These are phyloP conservation scores for Carassius auratus DNA, from an alignment of 2,113 vertebrate genomes.

Conservation along the genomic window DNA sequence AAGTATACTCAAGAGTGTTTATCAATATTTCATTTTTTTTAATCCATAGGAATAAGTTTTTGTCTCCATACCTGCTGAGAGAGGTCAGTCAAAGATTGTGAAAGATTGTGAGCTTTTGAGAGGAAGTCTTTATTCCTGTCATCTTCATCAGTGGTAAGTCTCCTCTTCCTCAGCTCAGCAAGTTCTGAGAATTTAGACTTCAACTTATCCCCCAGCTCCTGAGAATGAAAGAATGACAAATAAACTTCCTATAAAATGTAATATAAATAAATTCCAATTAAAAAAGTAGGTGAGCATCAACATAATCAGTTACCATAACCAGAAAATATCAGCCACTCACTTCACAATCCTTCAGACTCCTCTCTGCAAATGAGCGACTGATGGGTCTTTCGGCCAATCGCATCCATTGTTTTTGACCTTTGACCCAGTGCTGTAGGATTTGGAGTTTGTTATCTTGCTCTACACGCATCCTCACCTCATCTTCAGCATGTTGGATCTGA, in stretches of 20 bases:
- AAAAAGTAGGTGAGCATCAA: not conserved
- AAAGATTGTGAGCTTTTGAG: constrained; percentile 58
- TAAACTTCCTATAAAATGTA: not conserved
- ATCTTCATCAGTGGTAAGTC: constrained; percentile 13
- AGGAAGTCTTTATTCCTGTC: constrained; percentile 29
- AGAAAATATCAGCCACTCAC: constrained; percentile 67
- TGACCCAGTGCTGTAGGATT: constrained; percentile 78
- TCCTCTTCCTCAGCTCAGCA: constrained; percentile 71
- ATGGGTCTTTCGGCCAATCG: constrained; percentile 71
- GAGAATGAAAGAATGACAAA: not conserved
- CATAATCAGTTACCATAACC: not conserved
- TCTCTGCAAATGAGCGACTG: constrained; percentile 73
- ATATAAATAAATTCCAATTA: not conserved
- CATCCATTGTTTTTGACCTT: constrained; percentile 76
- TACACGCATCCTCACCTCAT: constrained; percentile 72
- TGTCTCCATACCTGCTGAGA: constrained; percentile 73
- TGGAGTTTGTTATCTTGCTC: constrained; percentile 79
- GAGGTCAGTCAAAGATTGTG: constrained; percentile 66
- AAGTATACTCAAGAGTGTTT: not conserved
- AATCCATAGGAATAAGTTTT: not conserved
- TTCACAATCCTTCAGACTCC: constrained; percentile 75
- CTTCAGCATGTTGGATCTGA: constrained; percentile 81
- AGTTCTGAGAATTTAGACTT: constrained; percentile 72
- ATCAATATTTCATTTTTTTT: not conserved
- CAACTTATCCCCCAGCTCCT: constrained; percentile 82